Conservation (phyloP, 2,113 vertebrate genomes). For the Hepsetus odoe region DNA sequence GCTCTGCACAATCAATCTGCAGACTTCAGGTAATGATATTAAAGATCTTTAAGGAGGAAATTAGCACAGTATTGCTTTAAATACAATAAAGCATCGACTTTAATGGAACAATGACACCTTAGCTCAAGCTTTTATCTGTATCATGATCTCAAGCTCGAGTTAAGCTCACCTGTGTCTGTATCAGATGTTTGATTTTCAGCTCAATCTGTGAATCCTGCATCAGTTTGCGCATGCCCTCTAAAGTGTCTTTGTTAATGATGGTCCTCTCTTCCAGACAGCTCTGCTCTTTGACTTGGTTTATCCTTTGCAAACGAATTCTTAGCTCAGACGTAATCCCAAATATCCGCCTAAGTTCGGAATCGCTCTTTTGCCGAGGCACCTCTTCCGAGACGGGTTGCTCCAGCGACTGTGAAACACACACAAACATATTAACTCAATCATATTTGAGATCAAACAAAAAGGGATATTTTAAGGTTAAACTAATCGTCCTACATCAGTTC, state of each 20-base stretch:
- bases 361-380: constrained; percentile 27
- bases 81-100: too few relatives aligned
- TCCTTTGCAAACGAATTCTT: constrained; percentile 60
- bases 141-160: too few relatives aligned
- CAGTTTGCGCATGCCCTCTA: constrained; percentile 60
- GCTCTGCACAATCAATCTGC: too few relatives aligned
- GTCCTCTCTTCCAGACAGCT: constrained; percentile 3
- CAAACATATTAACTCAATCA: background rate
- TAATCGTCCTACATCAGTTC: too few relatives aligned
- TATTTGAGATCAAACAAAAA: too few relatives aligned
- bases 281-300: constrained; percentile 27
- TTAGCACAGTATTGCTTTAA: too few relatives aligned
- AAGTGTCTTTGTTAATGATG: constrained; percentile 56
- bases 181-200: constrained; percentile 46
- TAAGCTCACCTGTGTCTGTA: constrained; percentile 55
- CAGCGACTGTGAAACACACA: constrained; percentile 17
- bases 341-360: constrained; percentile 58
- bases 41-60: too few relatives aligned
- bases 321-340: constrained; percentile 68
- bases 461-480: too few relatives aligned
- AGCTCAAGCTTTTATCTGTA: too few relatives aligned
- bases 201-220: constrained; percentile 37
- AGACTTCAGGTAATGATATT: too few relatives aligned
- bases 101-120: too few relatives aligned
- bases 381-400: background rate